phyloP scores from a whole-genome alignment of 2,888 invertebrate species.

The Andrena marginata region DNA sequence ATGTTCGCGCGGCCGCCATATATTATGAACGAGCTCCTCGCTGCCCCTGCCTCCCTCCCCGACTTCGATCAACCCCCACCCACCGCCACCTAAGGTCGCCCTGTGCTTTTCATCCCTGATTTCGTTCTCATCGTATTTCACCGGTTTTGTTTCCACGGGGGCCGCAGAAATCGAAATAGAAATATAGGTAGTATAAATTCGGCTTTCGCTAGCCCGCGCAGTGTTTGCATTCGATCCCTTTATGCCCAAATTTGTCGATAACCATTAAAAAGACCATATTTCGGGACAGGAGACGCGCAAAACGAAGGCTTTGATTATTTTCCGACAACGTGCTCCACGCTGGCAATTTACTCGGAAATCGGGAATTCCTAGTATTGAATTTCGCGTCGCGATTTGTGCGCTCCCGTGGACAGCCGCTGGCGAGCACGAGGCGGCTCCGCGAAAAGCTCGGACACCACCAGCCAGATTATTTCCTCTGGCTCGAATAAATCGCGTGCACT shows the following conservation, averaged over 20 bases:
- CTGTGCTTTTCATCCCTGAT: slow-evolving; percentile 30
- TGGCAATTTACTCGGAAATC: no score
- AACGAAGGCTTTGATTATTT: no score
- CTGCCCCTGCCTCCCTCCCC: slow-evolving; percentile 38
- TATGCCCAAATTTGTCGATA: background rate
- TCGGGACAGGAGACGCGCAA: no score
- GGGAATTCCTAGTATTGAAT: background rate
- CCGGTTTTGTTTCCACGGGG: background rate
- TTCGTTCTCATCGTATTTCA: background rate
- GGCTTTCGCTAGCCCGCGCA: no score
- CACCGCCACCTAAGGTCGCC: background rate
- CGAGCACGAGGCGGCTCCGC: background rate
- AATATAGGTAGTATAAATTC: no score
- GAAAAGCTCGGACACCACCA: background rate
- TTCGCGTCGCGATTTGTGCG: background rate
- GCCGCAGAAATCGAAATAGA: background rate
- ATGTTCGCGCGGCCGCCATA: slow-evolving; percentile 82
- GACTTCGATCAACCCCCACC: slow-evolving; percentile 42
- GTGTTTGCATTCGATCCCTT: background rate
- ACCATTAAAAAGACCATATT: background rate
- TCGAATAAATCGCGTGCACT: background rate
- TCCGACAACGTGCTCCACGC: no score
- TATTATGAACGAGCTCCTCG: slow-evolving; percentile 80
- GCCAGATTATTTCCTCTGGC: background rate
- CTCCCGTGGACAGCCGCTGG: background rate